Evolutionary conservation across 2,888 invertebrate genomes (phyloP).

Genomic region (Ichneumoninae sp.): DNA sequence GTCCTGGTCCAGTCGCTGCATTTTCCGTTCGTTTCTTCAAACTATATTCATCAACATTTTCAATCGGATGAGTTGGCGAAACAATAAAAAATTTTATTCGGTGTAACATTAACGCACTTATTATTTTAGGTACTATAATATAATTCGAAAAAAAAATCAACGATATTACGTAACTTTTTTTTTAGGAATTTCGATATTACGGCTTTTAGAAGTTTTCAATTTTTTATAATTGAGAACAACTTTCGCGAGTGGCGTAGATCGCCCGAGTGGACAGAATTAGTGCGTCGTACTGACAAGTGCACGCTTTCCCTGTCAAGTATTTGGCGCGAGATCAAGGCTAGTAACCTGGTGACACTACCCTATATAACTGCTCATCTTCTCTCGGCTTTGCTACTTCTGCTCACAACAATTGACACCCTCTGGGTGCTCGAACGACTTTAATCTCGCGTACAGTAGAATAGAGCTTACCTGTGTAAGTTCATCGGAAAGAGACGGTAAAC

Average conservation of each 20-base stretch:
- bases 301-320: constrained; percentile 80
- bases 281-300: constrained; percentile 74
- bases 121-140: background rate
- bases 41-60: constrained; percentile 19
- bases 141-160: background rate
- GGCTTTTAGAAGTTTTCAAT: background rate
- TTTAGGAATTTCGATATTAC: background rate
- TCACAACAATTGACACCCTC: constrained; percentile 21
- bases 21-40: constrained; percentile 35
- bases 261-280: constrained; percentile 74
- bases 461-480: background rate
- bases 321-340: constrained; percentile 83
- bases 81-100: background rate
- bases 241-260: constrained; percentile 64
- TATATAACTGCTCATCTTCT: constrained; percentile 55
- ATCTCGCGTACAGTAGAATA: background rate
- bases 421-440: background rate
- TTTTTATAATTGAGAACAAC: constrained; percentile 22
- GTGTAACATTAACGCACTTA: background rate
- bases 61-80: background rate
- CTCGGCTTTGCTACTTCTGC: constrained; percentile 15
- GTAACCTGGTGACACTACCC: constrained; percentile 77
- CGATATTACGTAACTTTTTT: background rate
- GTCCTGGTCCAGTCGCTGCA: constrained; percentile 78
- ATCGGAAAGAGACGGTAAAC: background rate